Evolutionary conservation across 2,888 invertebrate species (phyloP).

Genomic region (Hipparchia semele): DNA sequence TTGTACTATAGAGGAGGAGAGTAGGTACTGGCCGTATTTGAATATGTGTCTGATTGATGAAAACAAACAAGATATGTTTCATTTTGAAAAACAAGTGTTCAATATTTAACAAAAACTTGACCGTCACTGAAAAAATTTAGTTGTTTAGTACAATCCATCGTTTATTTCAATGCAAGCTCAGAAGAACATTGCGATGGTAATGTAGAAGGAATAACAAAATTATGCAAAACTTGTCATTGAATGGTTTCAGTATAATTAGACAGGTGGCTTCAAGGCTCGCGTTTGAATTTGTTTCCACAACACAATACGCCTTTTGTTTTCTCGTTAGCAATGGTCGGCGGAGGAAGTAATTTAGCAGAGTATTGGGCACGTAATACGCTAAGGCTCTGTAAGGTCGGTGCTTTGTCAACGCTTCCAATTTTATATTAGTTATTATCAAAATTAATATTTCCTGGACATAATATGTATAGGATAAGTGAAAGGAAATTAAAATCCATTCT

Average conservation of each 20-base stretch:
- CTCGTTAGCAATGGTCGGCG: conserved; percentile 52
- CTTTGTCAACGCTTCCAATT: conserved; percentile 52
- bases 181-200: conserved; percentile 6
- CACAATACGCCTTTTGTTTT: conserved; percentile 57
- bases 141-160: background rate
- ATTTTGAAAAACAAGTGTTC: background rate
- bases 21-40: background rate
- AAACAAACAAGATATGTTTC: background rate
- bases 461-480: background rate
- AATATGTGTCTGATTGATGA: background rate
- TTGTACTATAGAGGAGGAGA: too few species aligned
- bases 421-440: conserved; percentile 21
- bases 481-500: background rate
- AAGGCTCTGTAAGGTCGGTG: conserved; percentile 66
- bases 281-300: conserved; percentile 36
- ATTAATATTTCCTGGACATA: conserved; percentile 17
- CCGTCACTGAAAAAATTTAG: background rate
- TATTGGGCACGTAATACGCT: conserved; percentile 71
- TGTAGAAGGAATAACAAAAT: conserved; percentile 23
- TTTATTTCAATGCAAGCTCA: conserved; percentile 4
- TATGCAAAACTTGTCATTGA: conserved; percentile 27
- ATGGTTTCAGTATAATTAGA: conserved; percentile 36
- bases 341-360: conserved; percentile 75
- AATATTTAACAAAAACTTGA: background rate
- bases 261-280: conserved; percentile 40